Evolutionary conservation across 2,888 invertebrate genomes (phyloP).

Genomic region (Tipula unca): DNA sequence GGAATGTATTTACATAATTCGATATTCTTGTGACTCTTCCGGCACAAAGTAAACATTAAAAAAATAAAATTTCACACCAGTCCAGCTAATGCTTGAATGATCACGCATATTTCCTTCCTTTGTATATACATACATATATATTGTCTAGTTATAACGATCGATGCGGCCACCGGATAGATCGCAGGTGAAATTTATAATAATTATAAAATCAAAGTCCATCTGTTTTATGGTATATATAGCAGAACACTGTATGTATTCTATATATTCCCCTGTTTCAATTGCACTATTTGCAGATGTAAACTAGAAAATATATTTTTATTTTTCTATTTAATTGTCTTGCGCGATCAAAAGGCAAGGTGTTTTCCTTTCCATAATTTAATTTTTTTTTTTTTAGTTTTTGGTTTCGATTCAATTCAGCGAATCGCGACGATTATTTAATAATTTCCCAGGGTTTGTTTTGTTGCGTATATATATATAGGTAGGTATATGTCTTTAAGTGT

Average conservation of each 20-base stretch:
- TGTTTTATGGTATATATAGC: neutral
- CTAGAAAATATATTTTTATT: neutral
- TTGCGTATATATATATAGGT: neutral
- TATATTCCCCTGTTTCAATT: neutral
- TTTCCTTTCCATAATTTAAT: neutral
- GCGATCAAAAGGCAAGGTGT: conserved; percentile 2
- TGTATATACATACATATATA: neutral
- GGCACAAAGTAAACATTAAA: neutral
- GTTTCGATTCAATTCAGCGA: conserved; percentile 1
- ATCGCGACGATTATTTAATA: conserved; percentile 14
- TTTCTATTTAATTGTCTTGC: neutral
- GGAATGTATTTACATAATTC: no score
- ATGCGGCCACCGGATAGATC: conserved; percentile 3
- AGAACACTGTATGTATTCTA: neutral
- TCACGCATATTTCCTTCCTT: neutral
- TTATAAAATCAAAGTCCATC: conserved; percentile 8
- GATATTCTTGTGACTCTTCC: neutral
- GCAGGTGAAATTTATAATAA: neutral
- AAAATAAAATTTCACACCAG: neutral
- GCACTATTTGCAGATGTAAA: conserved; percentile 8
- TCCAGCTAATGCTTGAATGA: neutral
- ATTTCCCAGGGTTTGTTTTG: neutral
- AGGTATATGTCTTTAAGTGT: neutral
- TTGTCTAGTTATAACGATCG: neutral
- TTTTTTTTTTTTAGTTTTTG: neutral